Percentiles rank a stretch among this genome's conserved stretches.
These are phyloP conservation scores for Sebastes minor DNA, from an alignment of 2,797 vertebrate genomes.

Conservation along the genomic window DNA sequence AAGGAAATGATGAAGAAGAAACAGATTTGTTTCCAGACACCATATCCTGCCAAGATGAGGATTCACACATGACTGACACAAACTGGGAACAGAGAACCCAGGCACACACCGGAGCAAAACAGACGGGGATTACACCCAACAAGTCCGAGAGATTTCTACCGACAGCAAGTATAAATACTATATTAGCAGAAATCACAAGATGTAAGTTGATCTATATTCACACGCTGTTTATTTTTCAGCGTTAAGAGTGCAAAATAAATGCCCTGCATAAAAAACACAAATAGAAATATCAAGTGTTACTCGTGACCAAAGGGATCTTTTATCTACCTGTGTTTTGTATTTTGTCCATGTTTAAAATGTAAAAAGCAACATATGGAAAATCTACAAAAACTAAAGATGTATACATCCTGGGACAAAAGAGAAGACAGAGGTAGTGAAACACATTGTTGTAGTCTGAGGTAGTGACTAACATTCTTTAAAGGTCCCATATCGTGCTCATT, in stretches of 20 bases:
- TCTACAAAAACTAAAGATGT: too few relatives aligned
- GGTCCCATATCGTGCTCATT: too few relatives aligned
- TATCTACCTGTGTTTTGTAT: not conserved
- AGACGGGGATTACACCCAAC: not conserved
- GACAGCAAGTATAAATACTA: not conserved
- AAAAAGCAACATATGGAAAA: not conserved
- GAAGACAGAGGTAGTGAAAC: not conserved
- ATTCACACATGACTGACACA: not conserved
- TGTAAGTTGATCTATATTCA: not conserved
- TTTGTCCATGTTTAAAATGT: not conserved
- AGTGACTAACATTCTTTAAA: not conserved
- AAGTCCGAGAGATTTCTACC: not conserved
- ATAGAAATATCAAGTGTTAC: not conserved
- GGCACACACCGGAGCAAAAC: not conserved
- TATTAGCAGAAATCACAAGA: not conserved
- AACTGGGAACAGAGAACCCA: not conserved
- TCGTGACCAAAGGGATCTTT: too few relatives aligned
- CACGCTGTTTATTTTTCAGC: not conserved
- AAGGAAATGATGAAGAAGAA: not conserved
- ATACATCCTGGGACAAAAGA: too few relatives aligned
- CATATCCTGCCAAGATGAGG: not conserved
- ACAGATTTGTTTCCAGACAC: not conserved
- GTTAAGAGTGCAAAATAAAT: not conserved
- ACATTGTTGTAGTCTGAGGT: not conserved
- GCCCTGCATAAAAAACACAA: not conserved